A percentile compares a stretch with the other conserved stretches of the same genome.
These are phyloP conservation scores for Sphaerodactylus townsendi DNA, from an alignment of 2,113 vertebrate genomes.

Conservation along the genomic window DNA sequence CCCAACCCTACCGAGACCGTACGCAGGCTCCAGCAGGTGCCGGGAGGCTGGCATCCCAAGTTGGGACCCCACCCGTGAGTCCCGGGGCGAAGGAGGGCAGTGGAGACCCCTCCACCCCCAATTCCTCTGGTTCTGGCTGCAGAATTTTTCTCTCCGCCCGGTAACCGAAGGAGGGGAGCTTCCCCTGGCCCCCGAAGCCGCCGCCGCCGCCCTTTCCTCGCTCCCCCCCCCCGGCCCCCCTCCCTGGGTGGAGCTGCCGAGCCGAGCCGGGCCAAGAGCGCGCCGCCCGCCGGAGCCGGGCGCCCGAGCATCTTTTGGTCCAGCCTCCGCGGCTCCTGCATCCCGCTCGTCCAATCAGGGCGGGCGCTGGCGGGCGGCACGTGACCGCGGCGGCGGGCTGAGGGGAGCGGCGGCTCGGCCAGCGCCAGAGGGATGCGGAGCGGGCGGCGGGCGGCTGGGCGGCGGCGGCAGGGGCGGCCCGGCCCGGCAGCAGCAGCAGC, in stretches of 20 bases:
- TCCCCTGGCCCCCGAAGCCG: too few species aligned
- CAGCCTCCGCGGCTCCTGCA: constrained; percentile 30
- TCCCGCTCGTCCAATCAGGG: constrained; percentile 51
- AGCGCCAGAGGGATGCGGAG: constrained; percentile 43
- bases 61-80: too few species aligned
- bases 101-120: too few species aligned
- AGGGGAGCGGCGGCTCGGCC: constrained; percentile 36
- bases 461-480: background rate
- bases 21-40: too few species aligned
- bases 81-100: too few species aligned
- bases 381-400: constrained; percentile 28
- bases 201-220: too few species aligned
- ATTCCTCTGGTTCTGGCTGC: too few species aligned
- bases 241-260: background rate
- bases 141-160: too few species aligned
- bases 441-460: constrained; percentile 19
- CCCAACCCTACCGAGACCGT: too few species aligned
- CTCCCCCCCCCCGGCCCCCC: background rate
- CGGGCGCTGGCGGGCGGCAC: constrained; percentile 4
- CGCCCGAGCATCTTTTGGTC: background rate
- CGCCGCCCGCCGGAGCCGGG: background rate
- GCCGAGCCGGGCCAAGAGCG: background rate
- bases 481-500: background rate
- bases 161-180: too few species aligned
- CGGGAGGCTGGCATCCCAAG: too few species aligned